Evolutionary conservation across 1,140 invertebrate genomes (phyloP).

Genomic region (Pissodes strobi): DNA sequence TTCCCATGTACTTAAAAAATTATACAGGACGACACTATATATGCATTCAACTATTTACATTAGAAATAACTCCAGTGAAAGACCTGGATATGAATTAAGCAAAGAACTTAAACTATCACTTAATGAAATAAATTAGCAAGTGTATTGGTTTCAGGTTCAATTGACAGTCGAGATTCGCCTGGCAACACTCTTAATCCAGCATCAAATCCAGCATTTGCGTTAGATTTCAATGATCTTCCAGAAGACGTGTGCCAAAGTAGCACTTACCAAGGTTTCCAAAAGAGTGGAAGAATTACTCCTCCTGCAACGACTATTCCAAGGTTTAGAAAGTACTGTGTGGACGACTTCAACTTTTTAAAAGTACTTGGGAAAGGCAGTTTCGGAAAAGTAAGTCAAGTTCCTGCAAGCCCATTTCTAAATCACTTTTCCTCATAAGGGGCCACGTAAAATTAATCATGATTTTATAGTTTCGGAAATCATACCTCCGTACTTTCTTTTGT

Average conservation of each 20-base stretch:
- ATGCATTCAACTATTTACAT: no score
- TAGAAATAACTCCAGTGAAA: no score
- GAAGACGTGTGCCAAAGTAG: constrained; percentile 57
- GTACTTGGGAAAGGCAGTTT: constrained; percentile 96
- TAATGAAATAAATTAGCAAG: no score
- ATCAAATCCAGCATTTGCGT: constrained; percentile 51
- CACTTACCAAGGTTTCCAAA: constrained; percentile 68
- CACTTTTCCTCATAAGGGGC: no score
- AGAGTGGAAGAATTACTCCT: constrained; percentile 76
- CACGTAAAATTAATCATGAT: no score
- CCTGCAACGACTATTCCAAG: constrained; percentile 82
- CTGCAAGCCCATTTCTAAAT: no score
- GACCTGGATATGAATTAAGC: no score
- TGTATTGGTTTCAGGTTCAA: constrained; percentile 31
- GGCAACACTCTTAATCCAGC: constrained; percentile 44
- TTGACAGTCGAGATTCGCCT: constrained; percentile 48
- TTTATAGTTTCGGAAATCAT: no score
- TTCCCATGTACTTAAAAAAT: no score
- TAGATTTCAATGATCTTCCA: constrained; percentile 46
- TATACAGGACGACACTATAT: no score
- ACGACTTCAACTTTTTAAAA: constrained; percentile 93
- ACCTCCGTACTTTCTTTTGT: no score
- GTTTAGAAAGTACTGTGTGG: constrained; percentile 85
- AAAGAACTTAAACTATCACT: no score
- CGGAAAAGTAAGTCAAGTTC: constrained; percentile 88